Conservation (phyloP, 2,888 invertebrate genomes). For the Brenthis ino region DNA sequence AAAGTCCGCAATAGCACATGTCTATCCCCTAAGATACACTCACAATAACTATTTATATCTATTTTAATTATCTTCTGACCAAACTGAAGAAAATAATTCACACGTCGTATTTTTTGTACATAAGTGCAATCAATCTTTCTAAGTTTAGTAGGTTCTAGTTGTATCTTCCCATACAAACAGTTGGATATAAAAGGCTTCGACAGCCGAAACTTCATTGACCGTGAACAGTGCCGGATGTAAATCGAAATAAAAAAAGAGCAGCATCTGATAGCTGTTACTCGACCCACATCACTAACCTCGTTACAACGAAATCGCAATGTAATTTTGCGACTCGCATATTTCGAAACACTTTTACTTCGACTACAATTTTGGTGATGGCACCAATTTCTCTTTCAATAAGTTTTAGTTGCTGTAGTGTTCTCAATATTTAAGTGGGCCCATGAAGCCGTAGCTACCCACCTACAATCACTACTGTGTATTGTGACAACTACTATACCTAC, state of each 20-base stretch:
- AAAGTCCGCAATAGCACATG: too few relatives aligned
- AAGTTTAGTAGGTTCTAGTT: too few relatives aligned
- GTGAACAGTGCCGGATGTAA: slow-evolving; percentile 63
- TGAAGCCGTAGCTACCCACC: slow-evolving; percentile 12
- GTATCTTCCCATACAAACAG: too few relatives aligned
- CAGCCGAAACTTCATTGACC: slow-evolving; percentile 54
- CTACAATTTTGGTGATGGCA: slow-evolving; percentile 70
- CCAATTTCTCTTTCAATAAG: slow-evolving; percentile 79
- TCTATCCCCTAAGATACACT: too few relatives aligned
- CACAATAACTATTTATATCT: too few relatives aligned
- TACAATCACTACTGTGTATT: neutral
- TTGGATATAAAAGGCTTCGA: slow-evolving; percentile 39
- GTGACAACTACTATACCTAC: too few relatives aligned
- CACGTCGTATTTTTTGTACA: too few relatives aligned
- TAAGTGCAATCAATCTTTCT: too few relatives aligned
- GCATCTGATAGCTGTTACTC: slow-evolving; percentile 77
- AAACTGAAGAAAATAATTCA: too few relatives aligned
- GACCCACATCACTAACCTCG: slow-evolving; percentile 77
- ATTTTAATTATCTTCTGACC: too few relatives aligned
- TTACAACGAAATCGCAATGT: slow-evolving; percentile 80
- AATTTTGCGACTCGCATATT: slow-evolving; percentile 79
- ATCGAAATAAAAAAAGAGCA: slow-evolving; percentile 62
- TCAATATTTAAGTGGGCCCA: slow-evolving; percentile 20
- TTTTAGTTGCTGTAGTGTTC: slow-evolving; percentile 31
- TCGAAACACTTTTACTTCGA: slow-evolving; percentile 81